Evolutionary conservation across 2,797 vertebrate genomes (phyloP).

Genomic region (Allobates femoralis): DNA sequence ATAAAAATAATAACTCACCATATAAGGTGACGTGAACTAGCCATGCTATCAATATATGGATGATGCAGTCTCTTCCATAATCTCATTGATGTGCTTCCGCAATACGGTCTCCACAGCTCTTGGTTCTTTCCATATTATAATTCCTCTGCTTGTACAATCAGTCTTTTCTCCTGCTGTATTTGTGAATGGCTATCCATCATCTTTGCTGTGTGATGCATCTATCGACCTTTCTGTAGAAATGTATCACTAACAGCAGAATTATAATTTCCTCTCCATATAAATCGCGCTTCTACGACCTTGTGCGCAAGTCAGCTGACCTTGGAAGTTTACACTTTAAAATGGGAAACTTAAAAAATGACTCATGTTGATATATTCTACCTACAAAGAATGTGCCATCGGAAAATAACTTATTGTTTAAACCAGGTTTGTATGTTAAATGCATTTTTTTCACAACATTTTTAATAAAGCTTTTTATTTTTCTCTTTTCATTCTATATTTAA

Average conservation of each 20-base stretch:
- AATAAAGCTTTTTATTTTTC: too few species aligned
- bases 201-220: constrained; percentile 59
- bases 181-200: constrained; percentile 61
- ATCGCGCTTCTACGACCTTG: constrained; percentile 29
- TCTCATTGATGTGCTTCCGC: background rate
- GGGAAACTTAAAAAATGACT: background rate
- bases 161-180: constrained; percentile 50
- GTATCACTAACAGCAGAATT: constrained; percentile 56
- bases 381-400: background rate
- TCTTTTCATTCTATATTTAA: too few species aligned
- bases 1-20: background rate
- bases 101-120: constrained; percentile 28
- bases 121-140: constrained; percentile 36
- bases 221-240: constrained; percentile 58
- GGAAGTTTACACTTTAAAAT: constrained; percentile 24
- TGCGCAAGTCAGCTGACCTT: constrained; percentile 40
- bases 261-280: constrained; percentile 42
- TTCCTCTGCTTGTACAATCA: constrained; percentile 46
- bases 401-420: too few species aligned
- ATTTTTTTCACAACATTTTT: too few species aligned
- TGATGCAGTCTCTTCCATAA: background rate
- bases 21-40: background rate
- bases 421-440: too few species aligned
- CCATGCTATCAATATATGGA: background rate
- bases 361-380: background rate